phyloP scores from a whole-genome alignment of 2,888 invertebrate species.

The Cabera pusaria region DNA sequence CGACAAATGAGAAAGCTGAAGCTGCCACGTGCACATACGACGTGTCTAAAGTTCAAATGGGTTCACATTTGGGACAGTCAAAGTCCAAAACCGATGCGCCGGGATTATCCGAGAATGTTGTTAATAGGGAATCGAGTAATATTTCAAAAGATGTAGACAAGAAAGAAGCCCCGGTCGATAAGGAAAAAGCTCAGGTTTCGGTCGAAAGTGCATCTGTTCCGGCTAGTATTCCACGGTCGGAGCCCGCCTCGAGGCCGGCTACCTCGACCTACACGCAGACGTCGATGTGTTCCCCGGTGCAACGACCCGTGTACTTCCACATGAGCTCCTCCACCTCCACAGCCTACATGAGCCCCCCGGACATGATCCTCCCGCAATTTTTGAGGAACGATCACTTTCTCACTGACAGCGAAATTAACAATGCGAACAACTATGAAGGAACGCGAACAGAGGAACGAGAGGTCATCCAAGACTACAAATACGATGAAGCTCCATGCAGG shows the following conservation, averaged over 20 bases:
- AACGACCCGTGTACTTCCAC: constrained; percentile 59
- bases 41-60: too few relatives aligned
- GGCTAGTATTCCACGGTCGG: constrained; percentile 35
- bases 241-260: constrained; percentile 44
- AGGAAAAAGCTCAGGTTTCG: constrained; percentile 48
- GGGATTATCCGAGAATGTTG: background rate
- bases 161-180: background rate
- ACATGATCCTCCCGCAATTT: constrained; percentile 62
- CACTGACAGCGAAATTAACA: constrained; percentile 40
- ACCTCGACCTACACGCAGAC: constrained; percentile 70
- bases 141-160: background rate
- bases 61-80: too few relatives aligned
- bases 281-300: constrained; percentile 51
- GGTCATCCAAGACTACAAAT: constrained; percentile 32
- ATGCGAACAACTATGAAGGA: constrained; percentile 23
- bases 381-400: constrained; percentile 43
- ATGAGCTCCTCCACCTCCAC: constrained; percentile 80
- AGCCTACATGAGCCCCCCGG: constrained; percentile 79
- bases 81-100: constrained; percentile 1
- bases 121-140: background rate
- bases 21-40: too few relatives aligned
- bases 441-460: constrained; percentile 30
- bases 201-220: constrained; percentile 37
- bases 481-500: too few relatives aligned
- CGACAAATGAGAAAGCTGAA: too few relatives aligned